A percentile compares a stretch with the other conserved stretches of the same genome.
These are phyloP conservation scores for Pteria penguin DNA, from an alignment of 2,888 invertebrate species.

Conservation along the genomic window DNA sequence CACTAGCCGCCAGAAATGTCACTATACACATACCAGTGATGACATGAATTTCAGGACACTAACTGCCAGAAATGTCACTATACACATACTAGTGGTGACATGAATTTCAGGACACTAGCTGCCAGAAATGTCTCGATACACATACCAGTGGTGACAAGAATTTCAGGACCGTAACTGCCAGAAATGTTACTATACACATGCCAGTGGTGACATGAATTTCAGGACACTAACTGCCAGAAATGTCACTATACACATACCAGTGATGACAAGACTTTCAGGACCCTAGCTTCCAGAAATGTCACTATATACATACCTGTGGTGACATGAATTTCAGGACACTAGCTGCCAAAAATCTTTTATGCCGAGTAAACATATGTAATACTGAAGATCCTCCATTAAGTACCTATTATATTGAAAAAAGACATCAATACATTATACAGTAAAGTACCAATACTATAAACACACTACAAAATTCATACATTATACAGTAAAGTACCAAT, in stretches of 20 bases:
- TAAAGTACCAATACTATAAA: too few species aligned
- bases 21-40: neutral
- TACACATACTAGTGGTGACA: constrained; percentile 88
- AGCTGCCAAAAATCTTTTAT: constrained; percentile 90
- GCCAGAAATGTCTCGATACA: neutral
- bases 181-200: too few species aligned
- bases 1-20: too few species aligned
- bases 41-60: neutral
- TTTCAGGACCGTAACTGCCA: neutral
- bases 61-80: too few species aligned
- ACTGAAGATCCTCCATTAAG: constrained; percentile 85
- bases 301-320: constrained; percentile 86
- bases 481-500: too few species aligned
- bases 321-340: constrained; percentile 92
- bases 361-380: constrained; percentile 88
- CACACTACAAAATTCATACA: too few species aligned
- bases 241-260: neutral
- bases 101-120: constrained; percentile 90
- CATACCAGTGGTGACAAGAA: neutral
- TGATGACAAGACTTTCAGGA: neutral
- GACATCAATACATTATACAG: neutral
- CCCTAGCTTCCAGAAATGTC: too few species aligned
- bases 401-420: constrained; percentile 79
- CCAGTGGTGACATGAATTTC: constrained; percentile 92
- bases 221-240: too few species aligned